Base-by-base conservation (phyloP, 2,888 invertebrate species). In the Sisyra terminalis region DNA sequence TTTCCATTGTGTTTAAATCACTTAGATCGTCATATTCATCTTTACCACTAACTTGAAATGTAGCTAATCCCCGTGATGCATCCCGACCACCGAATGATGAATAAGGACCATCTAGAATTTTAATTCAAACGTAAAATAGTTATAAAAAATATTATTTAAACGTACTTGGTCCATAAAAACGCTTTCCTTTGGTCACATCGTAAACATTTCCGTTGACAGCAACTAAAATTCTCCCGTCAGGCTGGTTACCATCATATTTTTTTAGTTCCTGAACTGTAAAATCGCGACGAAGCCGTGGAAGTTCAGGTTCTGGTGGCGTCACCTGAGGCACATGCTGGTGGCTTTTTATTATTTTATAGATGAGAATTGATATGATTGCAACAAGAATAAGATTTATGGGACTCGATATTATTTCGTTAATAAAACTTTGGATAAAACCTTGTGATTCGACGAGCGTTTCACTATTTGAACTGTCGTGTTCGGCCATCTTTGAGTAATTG, bases 171-270 rank as follows among this genome's bases (percentile, higher is more conserved):
- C 94, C 94, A 64, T 96, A 96, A 63, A 90, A 92, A 48, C 78
- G 71, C 56, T 81, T 84, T 46, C 90, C 92, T 57, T 75, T 78
- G 34, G 94, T 93, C 50, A 83, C 92, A 66, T 97, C 96, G 65
- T 89, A 97, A 41, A 97, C 84, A 67, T 78, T 89, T 17, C 93
- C 90, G 62, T 94, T 93, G 42, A 96, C 87, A 7, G 89, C 94
- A 35, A 97, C 76, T 49, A 94, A 68, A 46, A 96, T 81, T 50
- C 94, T 69, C 17, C 89, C 90, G 56, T 93, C 92, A 24, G 78
- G 67, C 55, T 81, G 84, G 43, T 66, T 82, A 4, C 96, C 96
- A 59, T 94, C 86, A 59, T 78, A 94, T 51, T 79, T 73, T 50
- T 76, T 76, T 49, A 97, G 66, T 61, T 97, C 92, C 51, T 84